phyloP scores from a whole-genome alignment of 2,888 invertebrate genomes.

The Drosophila limbata region DNA sequence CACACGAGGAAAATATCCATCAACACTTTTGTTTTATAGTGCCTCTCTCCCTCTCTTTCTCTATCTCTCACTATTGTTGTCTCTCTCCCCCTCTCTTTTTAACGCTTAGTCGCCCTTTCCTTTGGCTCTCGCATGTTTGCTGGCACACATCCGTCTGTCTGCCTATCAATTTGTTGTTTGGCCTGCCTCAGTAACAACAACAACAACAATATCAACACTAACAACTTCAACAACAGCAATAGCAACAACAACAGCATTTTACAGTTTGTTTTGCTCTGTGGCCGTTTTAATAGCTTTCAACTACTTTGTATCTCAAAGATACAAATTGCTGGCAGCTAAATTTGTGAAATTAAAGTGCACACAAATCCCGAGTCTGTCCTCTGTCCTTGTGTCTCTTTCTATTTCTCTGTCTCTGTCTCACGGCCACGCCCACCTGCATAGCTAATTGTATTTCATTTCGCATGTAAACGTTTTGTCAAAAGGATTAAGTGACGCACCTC shows the following conservation, averaged over 20 bases:
- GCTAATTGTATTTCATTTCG: conserved; percentile 71
- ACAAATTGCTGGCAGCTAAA: conserved; percentile 65
- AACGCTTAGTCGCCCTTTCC: neutral
- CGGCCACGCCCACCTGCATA: conserved; percentile 55
- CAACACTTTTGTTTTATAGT: conserved; percentile 81
- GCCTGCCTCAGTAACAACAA: conserved; percentile 46
- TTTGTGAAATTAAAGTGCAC: conserved; percentile 73
- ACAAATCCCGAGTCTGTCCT: conserved; percentile 37
- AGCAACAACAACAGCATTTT: conserved; percentile 48
- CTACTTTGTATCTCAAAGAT: conserved; percentile 77
- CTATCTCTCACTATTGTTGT: neutral
- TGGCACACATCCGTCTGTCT: conserved; percentile 72
- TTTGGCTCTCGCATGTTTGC: conserved; percentile 59
- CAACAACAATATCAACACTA: conserved; percentile 26
- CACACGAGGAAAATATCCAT: conserved; percentile 81
- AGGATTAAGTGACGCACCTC: conserved; percentile 68
- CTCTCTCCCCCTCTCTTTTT: neutral
- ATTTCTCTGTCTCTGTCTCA: neutral
- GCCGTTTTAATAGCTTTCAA: conserved; percentile 74
- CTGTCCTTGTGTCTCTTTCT: neutral
- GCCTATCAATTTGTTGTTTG: conserved; percentile 78
- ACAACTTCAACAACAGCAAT: conserved; percentile 33
- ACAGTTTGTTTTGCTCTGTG: conserved; percentile 75
- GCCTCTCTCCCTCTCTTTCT: conserved; percentile 27
- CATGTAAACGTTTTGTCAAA: conserved; percentile 79